Base-by-base conservation (phyloP, 2,797 vertebrate species). In the Cynopterus sphinx region DNA sequence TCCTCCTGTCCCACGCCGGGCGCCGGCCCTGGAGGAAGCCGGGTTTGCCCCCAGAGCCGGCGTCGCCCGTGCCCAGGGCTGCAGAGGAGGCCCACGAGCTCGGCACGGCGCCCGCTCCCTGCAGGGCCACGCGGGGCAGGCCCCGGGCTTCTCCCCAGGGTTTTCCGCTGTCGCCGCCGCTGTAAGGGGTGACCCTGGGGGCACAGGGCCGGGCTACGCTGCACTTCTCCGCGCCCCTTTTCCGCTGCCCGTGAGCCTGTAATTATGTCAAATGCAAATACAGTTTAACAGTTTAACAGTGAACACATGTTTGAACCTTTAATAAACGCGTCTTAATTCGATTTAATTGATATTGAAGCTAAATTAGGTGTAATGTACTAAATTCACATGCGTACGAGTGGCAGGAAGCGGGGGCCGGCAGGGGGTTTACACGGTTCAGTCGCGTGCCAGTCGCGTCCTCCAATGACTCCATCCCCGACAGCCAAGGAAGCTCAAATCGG, bases 291-390 rank as follows among this genome's bases (percentile, higher is more conserved):
- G 73, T 16, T 86, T 46, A 33, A 46, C n/a, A 21, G 21, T 65
- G 31, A 95, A 68, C 63, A 3, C 57, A 51, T 70, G 78, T 70
- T 28, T 36, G 43, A 84, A 51, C 79, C 43, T 74, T 86, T 65
- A 89, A 77, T 74, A n/a, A 9, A 88, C 55, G 61, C 75, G 46
- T 89, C 59, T 82, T 78, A 78, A 96, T 71, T 86, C 86, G 59
- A 36, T 83, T 63, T 88, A 92, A 75, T 78, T 46, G 28, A 75
- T 93, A 94, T 77, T 86, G 86, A 91, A 93, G 82, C 46, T 55
- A 88, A 77, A 91, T 91, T 86, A 68, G 74, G 51, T 92, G 31
- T 79, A 91, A 53, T 95, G 75, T n/a, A 82, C 36, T 46, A 77
- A 73, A 73, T 88, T 75, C 84, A 65, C 67, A 55, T 39, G 94